A percentile compares a stretch with the other conserved stretches of the same genome.
phyloP scores from a whole-genome alignment of 2,888 invertebrate genomes.

The Tipula helvola region DNA sequence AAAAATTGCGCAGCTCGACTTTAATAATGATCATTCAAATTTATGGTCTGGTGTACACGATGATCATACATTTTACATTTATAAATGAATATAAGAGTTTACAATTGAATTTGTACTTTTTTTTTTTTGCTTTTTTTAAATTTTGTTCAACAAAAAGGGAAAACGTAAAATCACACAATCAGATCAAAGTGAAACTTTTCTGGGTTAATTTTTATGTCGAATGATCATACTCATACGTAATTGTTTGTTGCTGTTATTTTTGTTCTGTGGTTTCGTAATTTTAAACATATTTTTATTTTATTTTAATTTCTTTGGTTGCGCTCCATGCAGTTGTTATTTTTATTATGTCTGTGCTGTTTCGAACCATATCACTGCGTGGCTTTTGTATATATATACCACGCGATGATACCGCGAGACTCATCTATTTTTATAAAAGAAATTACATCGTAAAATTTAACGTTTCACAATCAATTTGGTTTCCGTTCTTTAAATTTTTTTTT shows the following conservation, averaged over 20 bases:
- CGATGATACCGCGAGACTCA: background rate
- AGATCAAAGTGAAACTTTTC: slow-evolving; percentile 4
- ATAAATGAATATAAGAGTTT: background rate
- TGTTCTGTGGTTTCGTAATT: slow-evolving; percentile 4
- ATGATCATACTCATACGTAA: background rate
- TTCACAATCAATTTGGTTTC: background rate
- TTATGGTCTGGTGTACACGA: slow-evolving; percentile 9
- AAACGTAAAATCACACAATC: background rate
- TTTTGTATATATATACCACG: background rate
- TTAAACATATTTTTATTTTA: too few species aligned
- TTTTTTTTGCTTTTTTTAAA: too few species aligned
- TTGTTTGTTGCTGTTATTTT: background rate
- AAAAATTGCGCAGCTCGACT: background rate
- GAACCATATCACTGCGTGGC: background rate
- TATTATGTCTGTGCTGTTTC: background rate
- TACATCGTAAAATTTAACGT: background rate
- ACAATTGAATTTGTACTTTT: background rate
- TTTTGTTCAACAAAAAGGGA: background rate
- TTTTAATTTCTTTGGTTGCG: background rate
- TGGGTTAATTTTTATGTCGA: slow-evolving; percentile 4
- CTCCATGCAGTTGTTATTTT: background rate
- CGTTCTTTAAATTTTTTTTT: background rate
- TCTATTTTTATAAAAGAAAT: background rate
- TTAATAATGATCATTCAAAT: background rate
- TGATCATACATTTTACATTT: background rate